Evolutionary conservation across 1,140 invertebrate species (phyloP).

Genomic region (Caenorhabditis latens): DNA sequence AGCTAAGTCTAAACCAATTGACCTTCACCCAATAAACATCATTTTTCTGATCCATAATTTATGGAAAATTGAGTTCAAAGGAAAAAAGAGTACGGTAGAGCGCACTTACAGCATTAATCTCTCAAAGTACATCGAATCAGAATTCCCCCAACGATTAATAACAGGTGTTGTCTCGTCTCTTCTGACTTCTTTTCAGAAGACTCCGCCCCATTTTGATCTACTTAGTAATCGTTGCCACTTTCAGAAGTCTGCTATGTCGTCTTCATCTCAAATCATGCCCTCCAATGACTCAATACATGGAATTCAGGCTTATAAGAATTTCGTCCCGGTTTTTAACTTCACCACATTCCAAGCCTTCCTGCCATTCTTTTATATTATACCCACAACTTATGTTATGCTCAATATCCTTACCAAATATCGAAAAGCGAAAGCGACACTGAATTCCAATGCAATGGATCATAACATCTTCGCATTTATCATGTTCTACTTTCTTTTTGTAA

Average conservation of each 20-base stretch:
- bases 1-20: too few relatives aligned
- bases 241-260: not conserved
- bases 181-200: not conserved
- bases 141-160: too few relatives aligned
- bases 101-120: too few relatives aligned
- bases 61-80: too few relatives aligned
- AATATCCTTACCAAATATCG: not conserved
- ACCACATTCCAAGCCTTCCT: slow-evolving; percentile 6
- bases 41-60: too few relatives aligned
- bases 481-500: slow-evolving; percentile 16
- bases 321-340: not conserved
- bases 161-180: too few relatives aligned
- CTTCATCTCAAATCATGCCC: not conserved
- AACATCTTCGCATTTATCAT: slow-evolving; percentile 29
- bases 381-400: not conserved
- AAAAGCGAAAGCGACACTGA: slow-evolving; percentile 13
- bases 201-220: not conserved
- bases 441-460: slow-evolving; percentile 31
- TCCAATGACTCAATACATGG: not conserved
- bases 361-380: not conserved
- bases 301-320: not conserved
- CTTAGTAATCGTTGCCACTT: not conserved
- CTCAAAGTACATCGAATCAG: too few relatives aligned
- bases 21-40: too few relatives aligned
- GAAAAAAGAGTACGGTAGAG: too few relatives aligned